A percentile compares a stretch with the other conserved stretches of the same genome.
These are phyloP conservation scores for Callaeas wilsoni DNA, from an alignment of 2,113 vertebrate genomes.

Conservation along the genomic window DNA sequence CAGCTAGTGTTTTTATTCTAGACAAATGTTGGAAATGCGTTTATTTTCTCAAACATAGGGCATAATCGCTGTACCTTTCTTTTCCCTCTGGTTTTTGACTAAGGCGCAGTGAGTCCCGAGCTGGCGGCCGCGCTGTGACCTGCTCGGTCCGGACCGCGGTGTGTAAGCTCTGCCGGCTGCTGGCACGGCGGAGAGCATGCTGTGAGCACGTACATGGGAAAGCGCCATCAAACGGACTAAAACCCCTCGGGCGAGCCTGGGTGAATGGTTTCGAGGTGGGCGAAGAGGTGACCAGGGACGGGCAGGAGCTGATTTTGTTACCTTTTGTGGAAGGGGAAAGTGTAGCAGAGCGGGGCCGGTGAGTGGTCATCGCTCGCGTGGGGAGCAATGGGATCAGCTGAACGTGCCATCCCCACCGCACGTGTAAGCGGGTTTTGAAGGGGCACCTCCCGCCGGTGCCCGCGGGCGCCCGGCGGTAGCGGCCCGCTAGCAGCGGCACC, in stretches of 20 bases:
- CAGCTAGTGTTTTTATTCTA: neutral
- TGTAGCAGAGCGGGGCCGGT: fast-evolving
- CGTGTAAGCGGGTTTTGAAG: fast-evolving
- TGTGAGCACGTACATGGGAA: fast-evolving
- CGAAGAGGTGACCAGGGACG: fast-evolving
- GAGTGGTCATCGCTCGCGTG: fast-evolving
- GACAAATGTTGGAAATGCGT: neutral
- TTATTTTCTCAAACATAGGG: neutral
- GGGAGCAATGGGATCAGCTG: fast-evolving
- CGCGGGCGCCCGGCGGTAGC: too few species aligned
- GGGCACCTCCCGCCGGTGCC: neutral
- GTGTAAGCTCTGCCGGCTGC: fast-evolving
- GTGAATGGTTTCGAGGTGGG: fast-evolving
- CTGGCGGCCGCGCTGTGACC: fast-evolving
- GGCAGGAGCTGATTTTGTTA: neutral
- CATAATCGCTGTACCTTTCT: fast-evolving
- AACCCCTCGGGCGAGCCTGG: fast-evolving
- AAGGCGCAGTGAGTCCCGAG: fast-evolving
- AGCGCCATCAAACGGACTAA: fast-evolving
- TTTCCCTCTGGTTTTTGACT: fast-evolving
- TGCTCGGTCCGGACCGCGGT: fast-evolving
- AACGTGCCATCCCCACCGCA: fast-evolving
- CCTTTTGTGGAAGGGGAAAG: too few species aligned
- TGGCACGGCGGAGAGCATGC: fast-evolving
- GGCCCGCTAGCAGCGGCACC: too few species aligned